Percentiles rank a stretch among this genome's conserved stretches.
Conservation (phyloP, 2,113 vertebrate species). For the Tylochromis polylepis region DNA sequence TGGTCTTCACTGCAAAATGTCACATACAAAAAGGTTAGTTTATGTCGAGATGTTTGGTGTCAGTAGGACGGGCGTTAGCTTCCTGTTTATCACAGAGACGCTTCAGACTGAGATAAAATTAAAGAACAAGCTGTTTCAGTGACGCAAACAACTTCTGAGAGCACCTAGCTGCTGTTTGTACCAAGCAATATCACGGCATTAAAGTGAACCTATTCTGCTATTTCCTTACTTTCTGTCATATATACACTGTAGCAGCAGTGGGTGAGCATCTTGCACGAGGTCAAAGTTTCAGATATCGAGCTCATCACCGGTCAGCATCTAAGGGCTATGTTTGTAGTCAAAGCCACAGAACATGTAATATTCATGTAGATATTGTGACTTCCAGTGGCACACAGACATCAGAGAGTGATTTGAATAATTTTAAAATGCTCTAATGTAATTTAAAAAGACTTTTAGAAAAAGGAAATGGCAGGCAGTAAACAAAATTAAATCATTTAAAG, state of each 20-base stretch:
- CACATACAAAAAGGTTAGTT: neutral
- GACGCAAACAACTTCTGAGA: neutral
- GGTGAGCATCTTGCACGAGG: neutral
- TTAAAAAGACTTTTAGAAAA: neutral
- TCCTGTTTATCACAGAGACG: neutral
- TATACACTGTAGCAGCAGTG: neutral
- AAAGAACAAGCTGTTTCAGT: neutral
- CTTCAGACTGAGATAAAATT: neutral
- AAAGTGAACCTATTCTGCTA: neutral
- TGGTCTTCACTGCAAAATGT: neutral
- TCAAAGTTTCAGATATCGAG: neutral
- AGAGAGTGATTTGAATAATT: neutral
- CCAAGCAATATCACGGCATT: neutral
- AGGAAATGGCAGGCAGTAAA: neutral
- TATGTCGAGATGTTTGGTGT: neutral
- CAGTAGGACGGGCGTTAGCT: neutral
- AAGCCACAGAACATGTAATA: neutral
- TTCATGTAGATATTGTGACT: neutral
- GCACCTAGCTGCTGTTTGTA: neutral
- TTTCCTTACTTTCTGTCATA: neutral
- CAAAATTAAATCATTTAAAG: neutral
- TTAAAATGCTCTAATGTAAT: neutral
- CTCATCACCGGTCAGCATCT: neutral
- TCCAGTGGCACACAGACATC: neutral
- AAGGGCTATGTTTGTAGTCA: neutral